These are phyloP conservation scores for Adelosebastes latens DNA, from an alignment of 2,797 vertebrate genomes.

Conservation along the genomic window DNA sequence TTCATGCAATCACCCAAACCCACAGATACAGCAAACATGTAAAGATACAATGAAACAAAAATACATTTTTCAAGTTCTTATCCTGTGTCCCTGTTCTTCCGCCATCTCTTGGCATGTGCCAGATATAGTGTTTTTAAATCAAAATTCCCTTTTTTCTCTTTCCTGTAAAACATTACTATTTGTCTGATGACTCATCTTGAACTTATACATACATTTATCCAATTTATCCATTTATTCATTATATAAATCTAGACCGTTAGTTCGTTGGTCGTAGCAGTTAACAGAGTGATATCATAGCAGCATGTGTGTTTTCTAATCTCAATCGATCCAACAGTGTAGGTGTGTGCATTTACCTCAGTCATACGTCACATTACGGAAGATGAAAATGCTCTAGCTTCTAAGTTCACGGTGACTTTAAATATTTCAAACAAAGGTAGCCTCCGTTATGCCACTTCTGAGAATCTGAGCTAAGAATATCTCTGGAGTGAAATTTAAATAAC, in stretches of 20 bases:
- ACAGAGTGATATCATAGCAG: not conserved
- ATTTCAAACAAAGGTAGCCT: constrained; percentile 1
- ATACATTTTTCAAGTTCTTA: no score
- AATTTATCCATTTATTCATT: no score
- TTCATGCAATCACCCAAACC: not conserved
- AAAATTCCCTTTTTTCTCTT: not conserved
- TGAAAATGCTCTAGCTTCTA: not conserved
- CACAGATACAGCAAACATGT: not conserved
- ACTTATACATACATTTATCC: not conserved
- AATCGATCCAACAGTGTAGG: not conserved
- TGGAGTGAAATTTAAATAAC: constrained; percentile 45
- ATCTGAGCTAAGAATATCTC: constrained; percentile 36
- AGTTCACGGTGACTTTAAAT: not conserved
- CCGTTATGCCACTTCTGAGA: not conserved
- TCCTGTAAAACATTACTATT: not conserved
- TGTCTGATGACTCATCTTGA: not conserved
- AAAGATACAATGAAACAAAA: not conserved
- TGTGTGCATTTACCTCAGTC: not conserved
- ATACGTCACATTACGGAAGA: not conserved
- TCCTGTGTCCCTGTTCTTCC: no score
- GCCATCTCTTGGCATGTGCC: no score
- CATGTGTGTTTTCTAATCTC: not conserved
- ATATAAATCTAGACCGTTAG: not conserved
- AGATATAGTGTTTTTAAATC: not conserved
- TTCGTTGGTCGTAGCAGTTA: not conserved